Evolutionary conservation across 2,797 vertebrate species (phyloP).

Genomic region (Typhlichthys eigenmanni): DNA sequence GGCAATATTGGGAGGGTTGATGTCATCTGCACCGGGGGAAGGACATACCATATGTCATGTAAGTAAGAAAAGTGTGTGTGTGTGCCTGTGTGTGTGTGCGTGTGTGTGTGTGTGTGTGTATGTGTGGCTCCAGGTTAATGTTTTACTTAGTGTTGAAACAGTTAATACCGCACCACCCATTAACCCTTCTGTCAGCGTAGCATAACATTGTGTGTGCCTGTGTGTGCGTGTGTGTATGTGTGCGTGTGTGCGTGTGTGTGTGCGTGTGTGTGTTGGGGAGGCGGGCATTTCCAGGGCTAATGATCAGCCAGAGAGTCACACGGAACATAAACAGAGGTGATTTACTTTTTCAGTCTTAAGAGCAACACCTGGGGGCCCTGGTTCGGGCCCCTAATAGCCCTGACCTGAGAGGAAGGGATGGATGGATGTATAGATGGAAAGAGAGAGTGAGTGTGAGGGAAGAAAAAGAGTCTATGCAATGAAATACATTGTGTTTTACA

Average conservation of each 20-base stretch:
- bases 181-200: slow-evolving; percentile 32
- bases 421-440: slow-evolving; percentile 10
- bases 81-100: slow-evolving; percentile 15
- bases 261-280: slow-evolving; percentile 5
- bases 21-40: slow-evolving; percentile 13
- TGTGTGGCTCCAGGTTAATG: slow-evolving; percentile 46
- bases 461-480: neutral
- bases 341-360: slow-evolving; percentile 52
- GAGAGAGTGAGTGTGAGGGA: slow-evolving; percentile 2
- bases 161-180: slow-evolving; percentile 46
- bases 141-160: slow-evolving; percentile 53
- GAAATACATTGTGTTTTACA: neutral
- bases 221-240: neutral
- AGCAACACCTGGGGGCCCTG: slow-evolving; percentile 52
- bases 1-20: slow-evolving; percentile 1
- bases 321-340: slow-evolving; percentile 61
- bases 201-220: neutral
- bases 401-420: neutral
- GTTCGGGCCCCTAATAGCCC: slow-evolving; percentile 40
- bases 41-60: slow-evolving; percentile 29
- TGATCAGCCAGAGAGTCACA: slow-evolving; percentile 48
- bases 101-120: slow-evolving; percentile 21
- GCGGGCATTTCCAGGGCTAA: slow-evolving; percentile 36
- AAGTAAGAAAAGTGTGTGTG: slow-evolving; percentile 21
- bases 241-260: neutral